These are phyloP conservation scores for Aricia artaxerxes DNA, from an alignment of 2,888 invertebrate genomes.

Conservation along the genomic window DNA sequence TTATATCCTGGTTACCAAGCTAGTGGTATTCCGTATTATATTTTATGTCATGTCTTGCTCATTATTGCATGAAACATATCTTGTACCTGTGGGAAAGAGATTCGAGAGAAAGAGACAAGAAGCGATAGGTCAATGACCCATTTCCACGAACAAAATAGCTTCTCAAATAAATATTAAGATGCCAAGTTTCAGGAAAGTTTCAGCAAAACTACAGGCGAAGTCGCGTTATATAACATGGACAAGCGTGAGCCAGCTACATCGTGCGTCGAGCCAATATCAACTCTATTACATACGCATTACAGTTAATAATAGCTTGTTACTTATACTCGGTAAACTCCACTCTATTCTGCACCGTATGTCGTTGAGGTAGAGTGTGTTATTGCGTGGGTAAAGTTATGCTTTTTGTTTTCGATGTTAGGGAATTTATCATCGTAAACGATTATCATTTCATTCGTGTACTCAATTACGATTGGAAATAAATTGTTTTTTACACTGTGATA, in stretches of 20 bases:
- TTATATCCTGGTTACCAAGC: not conserved
- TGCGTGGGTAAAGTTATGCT: not conserved
- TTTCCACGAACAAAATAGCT: not conserved
- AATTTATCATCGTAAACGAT: conserved; percentile 1
- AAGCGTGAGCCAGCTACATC: not conserved
- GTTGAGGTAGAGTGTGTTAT: not conserved
- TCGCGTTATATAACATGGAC: not conserved
- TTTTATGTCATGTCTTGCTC: not conserved
- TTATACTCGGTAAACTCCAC: not conserved
- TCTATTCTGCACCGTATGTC: not conserved
- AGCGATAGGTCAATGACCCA: no score
- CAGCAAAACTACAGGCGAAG: not conserved
- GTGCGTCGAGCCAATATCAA: not conserved
- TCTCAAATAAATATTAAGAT: not conserved
- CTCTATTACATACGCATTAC: not conserved
- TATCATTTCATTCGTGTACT: not conserved
- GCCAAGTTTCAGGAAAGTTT: conserved; percentile 6
- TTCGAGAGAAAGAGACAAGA: no score
- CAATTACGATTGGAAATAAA: not conserved
- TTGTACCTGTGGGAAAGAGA: no score
- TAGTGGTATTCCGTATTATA: not conserved
- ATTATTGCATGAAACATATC: no score
- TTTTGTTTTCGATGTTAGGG: not conserved
- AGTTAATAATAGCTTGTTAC: not conserved
- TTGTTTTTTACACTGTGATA: not conserved